phyloP scores from a whole-genome alignment of 2,797 vertebrate species.

The Nyctibius grandis region DNA sequence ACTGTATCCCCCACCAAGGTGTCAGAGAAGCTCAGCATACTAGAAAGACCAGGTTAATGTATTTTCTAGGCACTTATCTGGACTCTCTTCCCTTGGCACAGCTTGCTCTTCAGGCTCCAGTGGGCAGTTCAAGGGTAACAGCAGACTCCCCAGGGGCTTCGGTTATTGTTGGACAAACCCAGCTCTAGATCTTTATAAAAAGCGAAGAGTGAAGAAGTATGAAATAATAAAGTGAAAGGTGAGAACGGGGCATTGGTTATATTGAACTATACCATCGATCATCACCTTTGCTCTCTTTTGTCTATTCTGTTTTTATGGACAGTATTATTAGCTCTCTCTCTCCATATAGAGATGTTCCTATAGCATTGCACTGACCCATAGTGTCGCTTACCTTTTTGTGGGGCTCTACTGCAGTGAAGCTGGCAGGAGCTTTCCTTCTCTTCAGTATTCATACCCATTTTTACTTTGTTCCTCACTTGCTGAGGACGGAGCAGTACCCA shows the following conservation, averaged over 20 bases:
- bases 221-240: not conserved
- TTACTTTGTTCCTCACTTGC: not conserved
- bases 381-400: not conserved
- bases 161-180: not conserved
- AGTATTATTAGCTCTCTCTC: not conserved
- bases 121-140: not conserved
- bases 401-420: not conserved
- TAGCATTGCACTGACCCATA: not conserved
- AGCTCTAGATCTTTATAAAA: not conserved
- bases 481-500: not conserved
- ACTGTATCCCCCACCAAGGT: not conserved
- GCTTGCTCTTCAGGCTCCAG: not conserved
- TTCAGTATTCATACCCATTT: not conserved
- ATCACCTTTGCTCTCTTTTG: not conserved
- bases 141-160: not conserved
- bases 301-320: not conserved
- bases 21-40: not conserved
- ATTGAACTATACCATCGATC: not conserved
- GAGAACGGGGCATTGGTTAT: not conserved
- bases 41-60: not conserved
- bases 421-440: not conserved
- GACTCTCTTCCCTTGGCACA: not conserved
- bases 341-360: not conserved
- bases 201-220: not conserved
- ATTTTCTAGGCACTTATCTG: not conserved